Percentiles rank a stretch among this genome's conserved stretches.
Evolutionary conservation across 2,797 vertebrate genomes (phyloP).

Genomic region (Notolabrus celidotus): DNA sequence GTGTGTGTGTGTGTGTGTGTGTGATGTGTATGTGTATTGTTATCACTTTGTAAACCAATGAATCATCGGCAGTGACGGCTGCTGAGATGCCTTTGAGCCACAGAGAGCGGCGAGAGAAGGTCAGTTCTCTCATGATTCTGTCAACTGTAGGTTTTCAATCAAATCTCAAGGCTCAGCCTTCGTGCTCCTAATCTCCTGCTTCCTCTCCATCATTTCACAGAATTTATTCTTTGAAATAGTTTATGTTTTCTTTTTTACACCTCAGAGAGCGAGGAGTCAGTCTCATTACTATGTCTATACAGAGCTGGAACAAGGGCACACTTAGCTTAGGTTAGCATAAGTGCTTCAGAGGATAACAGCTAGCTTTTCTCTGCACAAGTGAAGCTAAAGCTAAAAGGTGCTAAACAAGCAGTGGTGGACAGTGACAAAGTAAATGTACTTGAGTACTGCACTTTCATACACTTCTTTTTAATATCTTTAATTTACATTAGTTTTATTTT

Average conservation of each 20-base stretch:
- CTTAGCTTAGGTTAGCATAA: not conserved
- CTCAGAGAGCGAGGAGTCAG: not conserved
- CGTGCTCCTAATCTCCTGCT: not conserved
- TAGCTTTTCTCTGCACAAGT: no score
- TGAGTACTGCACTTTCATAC: no score
- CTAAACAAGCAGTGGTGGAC: no score
- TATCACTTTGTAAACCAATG: slow-evolving; percentile 43
- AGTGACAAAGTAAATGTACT: no score
- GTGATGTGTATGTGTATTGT: slow-evolving; percentile 21
- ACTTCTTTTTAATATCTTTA: no score
- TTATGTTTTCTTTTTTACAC: not conserved
- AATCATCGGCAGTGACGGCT: slow-evolving; percentile 54
- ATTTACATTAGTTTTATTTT: no score
- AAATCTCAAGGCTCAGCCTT: slow-evolving; percentile 17
- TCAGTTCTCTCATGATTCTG: slow-evolving; percentile 59
- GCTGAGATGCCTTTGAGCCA: slow-evolving; percentile 55
- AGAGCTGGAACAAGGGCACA: not conserved
- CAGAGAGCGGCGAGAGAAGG: slow-evolving; percentile 50
- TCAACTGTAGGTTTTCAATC: slow-evolving; percentile 61
- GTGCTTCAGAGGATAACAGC: no score
- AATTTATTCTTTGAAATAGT: not conserved
- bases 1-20: slow-evolving; percentile 5
- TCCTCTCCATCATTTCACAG: not conserved
- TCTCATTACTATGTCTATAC: not conserved
- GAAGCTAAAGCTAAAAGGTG: no score